phyloP scores from a whole-genome alignment of 2,888 invertebrate genomes.

The Cinara cedri region DNA sequence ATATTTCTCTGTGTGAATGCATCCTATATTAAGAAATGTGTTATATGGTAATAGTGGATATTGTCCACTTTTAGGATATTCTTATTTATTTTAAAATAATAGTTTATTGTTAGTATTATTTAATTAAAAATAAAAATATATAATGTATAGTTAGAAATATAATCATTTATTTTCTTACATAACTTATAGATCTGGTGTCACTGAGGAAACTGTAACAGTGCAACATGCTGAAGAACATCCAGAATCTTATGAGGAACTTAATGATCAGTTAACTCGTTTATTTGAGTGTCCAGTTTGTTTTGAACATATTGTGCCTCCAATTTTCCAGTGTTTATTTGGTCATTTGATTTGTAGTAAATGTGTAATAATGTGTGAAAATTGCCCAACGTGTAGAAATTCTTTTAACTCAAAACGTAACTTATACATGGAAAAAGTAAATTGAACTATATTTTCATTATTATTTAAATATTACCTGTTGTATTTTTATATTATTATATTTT shows the following conservation, averaged over 20 bases:
- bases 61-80: conserved; percentile 2
- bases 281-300: conserved; percentile 72
- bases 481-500: neutral
- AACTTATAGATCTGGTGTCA: neutral
- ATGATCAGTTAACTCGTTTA: conserved; percentile 64
- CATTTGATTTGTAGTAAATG: conserved; percentile 70
- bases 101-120: neutral
- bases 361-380: conserved; percentile 67
- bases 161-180: neutral
- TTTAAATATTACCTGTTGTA: neutral
- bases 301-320: conserved; percentile 70
- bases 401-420: conserved; percentile 65
- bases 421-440: conserved; percentile 67
- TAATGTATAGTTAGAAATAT: neutral
- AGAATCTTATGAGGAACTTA: conserved; percentile 58
- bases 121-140: neutral
- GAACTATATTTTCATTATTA: neutral
- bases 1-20: no score
- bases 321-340: conserved; percentile 71
- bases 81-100: neutral
- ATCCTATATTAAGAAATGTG: no score
- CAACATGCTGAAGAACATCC: conserved; percentile 46
- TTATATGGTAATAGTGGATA: neutral
- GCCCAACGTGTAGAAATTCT: conserved; percentile 69
- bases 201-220: neutral